Conservation (phyloP, 2,888 invertebrate genomes). For the Unio pictorum region DNA sequence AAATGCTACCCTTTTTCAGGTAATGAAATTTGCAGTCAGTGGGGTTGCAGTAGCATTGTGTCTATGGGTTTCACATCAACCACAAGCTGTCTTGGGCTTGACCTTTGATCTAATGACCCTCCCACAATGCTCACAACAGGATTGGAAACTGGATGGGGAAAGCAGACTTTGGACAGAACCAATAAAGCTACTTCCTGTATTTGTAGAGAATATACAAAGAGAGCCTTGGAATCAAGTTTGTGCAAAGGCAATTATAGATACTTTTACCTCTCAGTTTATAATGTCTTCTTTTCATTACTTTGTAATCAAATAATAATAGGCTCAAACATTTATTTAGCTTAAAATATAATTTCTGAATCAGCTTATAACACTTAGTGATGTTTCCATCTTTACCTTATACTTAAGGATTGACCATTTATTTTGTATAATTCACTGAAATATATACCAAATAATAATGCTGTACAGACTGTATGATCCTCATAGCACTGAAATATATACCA, state of each 20-base stretch:
- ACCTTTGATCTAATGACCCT: slow-evolving; percentile 22
- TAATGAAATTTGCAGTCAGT: slow-evolving; percentile 31
- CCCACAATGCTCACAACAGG: background rate
- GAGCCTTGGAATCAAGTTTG: slow-evolving; percentile 52
- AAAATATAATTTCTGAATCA: no score
- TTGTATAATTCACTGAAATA: no score
- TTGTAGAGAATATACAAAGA: slow-evolving; percentile 26
- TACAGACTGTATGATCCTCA: no score
- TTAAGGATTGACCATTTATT: no score
- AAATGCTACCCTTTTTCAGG: slow-evolving; percentile 18
- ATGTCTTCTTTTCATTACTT: background rate
- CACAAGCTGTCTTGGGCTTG: slow-evolving; percentile 22
- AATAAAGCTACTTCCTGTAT: slow-evolving; percentile 22
- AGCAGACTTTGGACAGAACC: slow-evolving; percentile 10
- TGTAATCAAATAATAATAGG: no score
- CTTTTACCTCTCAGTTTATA: background rate
- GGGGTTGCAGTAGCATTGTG: slow-evolving; percentile 37
- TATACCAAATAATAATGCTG: no score
- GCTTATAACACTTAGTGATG: no score
- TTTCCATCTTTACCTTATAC: no score
- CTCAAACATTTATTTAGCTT: no score
- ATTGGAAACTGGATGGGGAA: no score
- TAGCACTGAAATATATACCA: no score
- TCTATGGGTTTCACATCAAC: slow-evolving; percentile 25
- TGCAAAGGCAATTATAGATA: slow-evolving; percentile 35